A percentile compares a stretch with the other conserved stretches of the same genome.
Conservation (phyloP, 2,888 invertebrate species). For the Leptinotarsa rubiginosa region DNA sequence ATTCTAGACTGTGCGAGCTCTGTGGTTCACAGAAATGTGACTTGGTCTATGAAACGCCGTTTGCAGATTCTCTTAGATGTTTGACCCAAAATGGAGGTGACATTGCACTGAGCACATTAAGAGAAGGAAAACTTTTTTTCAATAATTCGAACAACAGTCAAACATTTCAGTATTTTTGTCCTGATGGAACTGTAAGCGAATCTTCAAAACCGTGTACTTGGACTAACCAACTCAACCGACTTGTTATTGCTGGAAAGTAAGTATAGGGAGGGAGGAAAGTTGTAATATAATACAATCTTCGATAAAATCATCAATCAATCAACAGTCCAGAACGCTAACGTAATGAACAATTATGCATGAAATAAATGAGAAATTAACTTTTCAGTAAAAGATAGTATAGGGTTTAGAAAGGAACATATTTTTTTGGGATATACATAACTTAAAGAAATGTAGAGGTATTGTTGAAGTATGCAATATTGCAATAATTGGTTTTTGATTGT, state of each 20-base stretch:
- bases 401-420: no score
- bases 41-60: slow-evolving; percentile 49
- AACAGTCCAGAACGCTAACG: no score
- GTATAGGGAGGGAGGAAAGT: slow-evolving; percentile 23
- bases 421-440: no score
- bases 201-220: slow-evolving; percentile 69
- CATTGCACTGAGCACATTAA: slow-evolving; percentile 69
- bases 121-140: slow-evolving; percentile 59
- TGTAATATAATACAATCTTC: no score
- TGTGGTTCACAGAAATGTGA: slow-evolving; percentile 48
- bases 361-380: no score
- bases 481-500: no score
- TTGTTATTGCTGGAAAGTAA: slow-evolving; percentile 70
- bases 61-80: slow-evolving; percentile 61
- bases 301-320: no score
- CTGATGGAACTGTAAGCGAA: slow-evolving; percentile 56
- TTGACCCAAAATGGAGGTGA: slow-evolving; percentile 66
- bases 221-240: slow-evolving; percentile 73
- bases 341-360: no score
- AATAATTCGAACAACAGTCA: slow-evolving; percentile 46
- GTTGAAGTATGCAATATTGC: no score
- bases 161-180: slow-evolving; percentile 59
- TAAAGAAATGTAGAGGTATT: no score
- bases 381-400: no score
- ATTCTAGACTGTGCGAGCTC: slow-evolving; percentile 57